Percentiles rank a stretch among this genome's conserved stretches.
Conservation (phyloP, 2,797 vertebrate genomes). For the Sebastes diploproa region DNA sequence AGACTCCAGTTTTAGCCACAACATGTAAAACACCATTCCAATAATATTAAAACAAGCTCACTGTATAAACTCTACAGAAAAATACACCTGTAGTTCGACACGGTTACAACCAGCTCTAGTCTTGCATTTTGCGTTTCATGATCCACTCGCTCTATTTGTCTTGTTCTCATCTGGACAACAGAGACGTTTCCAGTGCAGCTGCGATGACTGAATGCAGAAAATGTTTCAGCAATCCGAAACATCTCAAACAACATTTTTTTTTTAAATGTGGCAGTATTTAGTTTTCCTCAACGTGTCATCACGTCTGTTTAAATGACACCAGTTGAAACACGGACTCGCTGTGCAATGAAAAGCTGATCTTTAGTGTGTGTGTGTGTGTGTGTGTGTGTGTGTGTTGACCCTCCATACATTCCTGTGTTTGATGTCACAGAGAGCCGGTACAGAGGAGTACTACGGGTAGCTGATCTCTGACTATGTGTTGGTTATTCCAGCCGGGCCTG, state of each 20-base stretch:
- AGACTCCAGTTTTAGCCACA: not conserved
- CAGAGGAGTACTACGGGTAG: too few species aligned
- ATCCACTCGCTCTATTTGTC: not conserved
- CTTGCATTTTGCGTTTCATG: not conserved
- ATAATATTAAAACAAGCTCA: not conserved
- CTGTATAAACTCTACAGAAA: too few species aligned
- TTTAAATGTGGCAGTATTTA: not conserved
- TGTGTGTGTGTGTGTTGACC: not conserved
- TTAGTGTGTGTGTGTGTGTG: too few species aligned
- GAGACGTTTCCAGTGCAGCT: slow-evolving; percentile 11
- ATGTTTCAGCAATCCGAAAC: slow-evolving; percentile 1
- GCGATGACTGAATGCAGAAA: slow-evolving; percentile 17
- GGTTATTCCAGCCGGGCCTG: not conserved
- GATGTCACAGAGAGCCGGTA: not conserved
- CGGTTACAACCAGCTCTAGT: not conserved
- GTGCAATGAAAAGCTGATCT: too few species aligned
- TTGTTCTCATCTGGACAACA: not conserved
- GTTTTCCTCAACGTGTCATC: not conserved
- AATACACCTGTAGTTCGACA: not conserved
- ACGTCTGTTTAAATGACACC: not conserved
- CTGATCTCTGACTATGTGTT: slow-evolving; percentile 16
- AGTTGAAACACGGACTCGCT: too few species aligned
- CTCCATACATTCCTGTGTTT: slow-evolving; percentile 7
- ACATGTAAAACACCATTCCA: not conserved
- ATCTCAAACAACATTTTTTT: not conserved